Evolutionary conservation across 2,113 vertebrate genomes (phyloP), one percentile per base, ranked within the genome.

Genomic region (Saiga tatarica): DNA sequence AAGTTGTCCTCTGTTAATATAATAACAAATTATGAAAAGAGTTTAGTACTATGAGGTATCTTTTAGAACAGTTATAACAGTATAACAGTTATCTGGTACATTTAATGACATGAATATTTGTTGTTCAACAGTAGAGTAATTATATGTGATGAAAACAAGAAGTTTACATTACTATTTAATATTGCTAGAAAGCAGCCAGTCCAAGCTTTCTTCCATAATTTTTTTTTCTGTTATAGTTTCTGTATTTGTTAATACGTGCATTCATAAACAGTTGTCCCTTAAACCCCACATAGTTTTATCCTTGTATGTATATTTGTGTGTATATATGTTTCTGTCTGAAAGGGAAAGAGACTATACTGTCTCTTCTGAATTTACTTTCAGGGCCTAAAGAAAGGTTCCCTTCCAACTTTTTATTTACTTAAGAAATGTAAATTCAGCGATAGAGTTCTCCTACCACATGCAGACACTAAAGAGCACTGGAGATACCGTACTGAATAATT

Each of bases 41-140:
- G 42, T 89, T 81, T 33, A 47, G 30, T 39, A 57, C 67, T 71
- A 15, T 86, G 79, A 87, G 93, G 52, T 81, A 71, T 36, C 33
- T 67, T 89, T 92, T 60, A 71, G 25, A 85, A 81, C 50, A 78
- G 9, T 90, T 76, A 67, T 76, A 71, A 39, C 59, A 57, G 23
- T 78, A 23, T 85, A 89, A 88, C 36, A 53, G 50, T 96, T 96
- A 55, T 60, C 59, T 94, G 81, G 23, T 52, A 86, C 30, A 55
- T 92, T 89, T 82, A 89, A 86, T 89, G 67, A 42, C n/a, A 55
- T 74, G 50, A 97, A 47, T 92, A 55, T 67, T 59, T 87, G 84
- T 57, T 84, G 74, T 87, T 83, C 76, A 91, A 79, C 26, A 83
- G 19, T 74, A 74, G 53, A 45, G 11, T 92, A 71, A 64, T 91